Conservation (phyloP, 1,140 invertebrate genomes). For the Thalassaphorura encarpata region DNA sequence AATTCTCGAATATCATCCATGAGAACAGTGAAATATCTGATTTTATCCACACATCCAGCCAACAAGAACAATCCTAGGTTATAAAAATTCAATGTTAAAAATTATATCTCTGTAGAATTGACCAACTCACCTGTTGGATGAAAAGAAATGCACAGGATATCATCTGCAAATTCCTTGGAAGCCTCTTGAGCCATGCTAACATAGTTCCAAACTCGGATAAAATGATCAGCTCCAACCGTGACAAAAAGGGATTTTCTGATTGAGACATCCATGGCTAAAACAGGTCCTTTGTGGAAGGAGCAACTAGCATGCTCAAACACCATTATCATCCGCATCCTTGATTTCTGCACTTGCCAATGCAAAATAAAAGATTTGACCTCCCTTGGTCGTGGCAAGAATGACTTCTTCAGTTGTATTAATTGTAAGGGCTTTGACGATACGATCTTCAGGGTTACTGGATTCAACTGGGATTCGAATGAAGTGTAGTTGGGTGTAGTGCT, state of each 20-base stretch:
- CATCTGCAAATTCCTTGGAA: slow-evolving; percentile 68
- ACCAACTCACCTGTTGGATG: slow-evolving; percentile 70
- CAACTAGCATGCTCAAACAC: slow-evolving; percentile 50
- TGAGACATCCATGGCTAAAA: slow-evolving; percentile 67
- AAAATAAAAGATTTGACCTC: slow-evolving; percentile 40
- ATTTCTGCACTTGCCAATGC: slow-evolving; percentile 40
- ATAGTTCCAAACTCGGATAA: slow-evolving; percentile 81
- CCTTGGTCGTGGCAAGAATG: slow-evolving; percentile 39
- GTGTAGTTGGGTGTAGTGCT: slow-evolving; percentile 26
- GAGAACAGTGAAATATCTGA: slow-evolving; percentile 71
- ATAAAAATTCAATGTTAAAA: slow-evolving; percentile 50
- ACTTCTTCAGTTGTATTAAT: slow-evolving; percentile 43
- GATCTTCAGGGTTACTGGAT: slow-evolving; percentile 18
- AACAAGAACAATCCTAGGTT: slow-evolving; percentile 71
- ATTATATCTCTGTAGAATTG: slow-evolving; percentile 36
- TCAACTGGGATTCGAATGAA: slow-evolving; percentile 16
- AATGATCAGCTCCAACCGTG: slow-evolving; percentile 68
- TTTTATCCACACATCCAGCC: slow-evolving; percentile 80
- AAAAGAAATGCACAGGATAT: slow-evolving; percentile 63
- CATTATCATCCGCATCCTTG: slow-evolving; percentile 36
- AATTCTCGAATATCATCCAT: slow-evolving; percentile 74
- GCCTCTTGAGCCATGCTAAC: slow-evolving; percentile 64
- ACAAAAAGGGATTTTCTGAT: slow-evolving; percentile 80
- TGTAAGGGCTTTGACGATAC: slow-evolving; percentile 37
- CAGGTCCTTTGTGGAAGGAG: slow-evolving; percentile 64